Conservation (phyloP, 2,797 vertebrate species). For the Denticeps clupeoides region DNA sequence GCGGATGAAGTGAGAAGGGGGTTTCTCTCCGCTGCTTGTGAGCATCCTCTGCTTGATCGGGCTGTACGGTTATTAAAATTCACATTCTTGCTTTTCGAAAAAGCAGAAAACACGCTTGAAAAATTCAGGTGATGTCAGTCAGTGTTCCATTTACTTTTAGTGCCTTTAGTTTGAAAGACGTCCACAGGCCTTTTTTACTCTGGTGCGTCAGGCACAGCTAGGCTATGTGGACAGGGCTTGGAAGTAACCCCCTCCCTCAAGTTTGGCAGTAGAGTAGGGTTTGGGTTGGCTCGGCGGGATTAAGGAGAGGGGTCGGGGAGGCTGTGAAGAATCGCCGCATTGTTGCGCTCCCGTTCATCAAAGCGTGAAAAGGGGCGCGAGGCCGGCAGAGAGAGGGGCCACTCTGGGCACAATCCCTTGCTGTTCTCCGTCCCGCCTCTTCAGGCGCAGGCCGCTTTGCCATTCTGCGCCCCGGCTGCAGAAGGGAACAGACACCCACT, state of each 20-base stretch:
- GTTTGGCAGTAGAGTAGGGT: conserved; percentile 33
- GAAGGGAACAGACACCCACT: conserved; percentile 9
- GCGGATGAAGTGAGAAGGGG: conserved; percentile 1
- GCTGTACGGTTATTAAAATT: no score
- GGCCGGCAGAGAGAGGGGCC: conserved; percentile 16
- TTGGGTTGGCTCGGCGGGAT: conserved; percentile 32
- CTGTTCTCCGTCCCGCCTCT: conserved; percentile 6
- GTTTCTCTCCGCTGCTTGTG: no score
- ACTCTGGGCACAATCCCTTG: conserved; percentile 21
- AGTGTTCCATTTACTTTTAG: no score
- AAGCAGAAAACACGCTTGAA: no score
- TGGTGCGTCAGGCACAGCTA: no score
- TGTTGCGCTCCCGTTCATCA: conserved; percentile 46
- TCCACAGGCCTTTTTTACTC: no score
- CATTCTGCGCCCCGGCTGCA: conserved; percentile 1
- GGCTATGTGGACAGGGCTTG: no score
- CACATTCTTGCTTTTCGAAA: no score
- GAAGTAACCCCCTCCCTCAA: no score
- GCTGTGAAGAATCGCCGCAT: conserved; percentile 43
- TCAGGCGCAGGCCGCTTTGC: background rate
- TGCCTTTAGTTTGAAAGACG: no score
- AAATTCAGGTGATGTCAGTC: no score
- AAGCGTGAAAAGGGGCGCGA: conserved; percentile 39
- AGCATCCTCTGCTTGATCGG: no score
- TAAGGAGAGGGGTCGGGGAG: conserved; percentile 29